Percentiles rank a stretch among this genome's conserved stretches.
These are phyloP conservation scores for Morinoia aosen DNA, from an alignment of 2,888 invertebrate species.

Conservation along the genomic window DNA sequence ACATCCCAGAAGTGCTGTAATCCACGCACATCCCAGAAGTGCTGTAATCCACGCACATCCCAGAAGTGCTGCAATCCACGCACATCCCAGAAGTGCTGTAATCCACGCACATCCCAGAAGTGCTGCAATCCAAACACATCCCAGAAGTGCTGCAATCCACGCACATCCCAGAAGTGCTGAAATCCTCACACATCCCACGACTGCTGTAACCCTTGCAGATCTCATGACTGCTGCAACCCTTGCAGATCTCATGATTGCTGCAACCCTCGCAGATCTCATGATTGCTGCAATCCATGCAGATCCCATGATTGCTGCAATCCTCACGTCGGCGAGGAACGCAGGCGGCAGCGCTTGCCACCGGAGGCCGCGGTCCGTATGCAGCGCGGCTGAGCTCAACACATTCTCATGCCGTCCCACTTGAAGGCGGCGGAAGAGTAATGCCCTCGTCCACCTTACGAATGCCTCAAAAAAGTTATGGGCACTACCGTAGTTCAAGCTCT, in stretches of 20 bases:
- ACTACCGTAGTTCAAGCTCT: neutral
- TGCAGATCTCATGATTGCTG: neutral
- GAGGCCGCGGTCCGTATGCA: neutral
- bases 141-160: neutral
- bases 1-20: too few relatives aligned
- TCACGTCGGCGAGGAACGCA: too few relatives aligned
- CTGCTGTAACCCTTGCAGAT: neutral
- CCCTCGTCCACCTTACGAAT: neutral
- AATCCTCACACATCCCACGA: neutral
- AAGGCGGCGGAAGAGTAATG: neutral
- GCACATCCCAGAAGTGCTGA: neutral
- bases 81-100: too few relatives aligned
- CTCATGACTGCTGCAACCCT: neutral
- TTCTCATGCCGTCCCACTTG: neutral
- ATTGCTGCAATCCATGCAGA: neutral
- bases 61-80: too few relatives aligned
- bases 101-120: neutral
- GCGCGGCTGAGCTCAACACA: neutral
- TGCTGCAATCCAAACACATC: neutral
- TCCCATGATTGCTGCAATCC: too few relatives aligned
- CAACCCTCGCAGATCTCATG: neutral
- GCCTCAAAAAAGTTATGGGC: neutral
- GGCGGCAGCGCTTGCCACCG: too few relatives aligned
- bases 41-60: too few relatives aligned
- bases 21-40: too few relatives aligned